Conservation (phyloP, 1,140 invertebrate genomes). For the Cheumatopsyche charites region DNA sequence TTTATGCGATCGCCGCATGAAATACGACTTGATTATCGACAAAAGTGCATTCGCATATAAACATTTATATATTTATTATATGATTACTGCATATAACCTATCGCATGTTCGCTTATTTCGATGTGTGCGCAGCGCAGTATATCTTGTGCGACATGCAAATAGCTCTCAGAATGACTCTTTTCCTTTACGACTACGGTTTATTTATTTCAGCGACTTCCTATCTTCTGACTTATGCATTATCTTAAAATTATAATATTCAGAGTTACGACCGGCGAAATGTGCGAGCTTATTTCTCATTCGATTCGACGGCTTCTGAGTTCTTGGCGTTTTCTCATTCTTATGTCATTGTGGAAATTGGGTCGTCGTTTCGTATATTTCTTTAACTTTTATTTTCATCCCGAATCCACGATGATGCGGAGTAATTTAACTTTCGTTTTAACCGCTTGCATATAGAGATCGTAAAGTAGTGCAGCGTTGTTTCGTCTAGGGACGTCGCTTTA, state of each 20-base stretch:
- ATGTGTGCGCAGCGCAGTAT: constrained; percentile 2
- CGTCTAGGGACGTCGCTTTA: background rate
- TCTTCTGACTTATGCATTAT: background rate
- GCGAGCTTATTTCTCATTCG: too few relatives aligned
- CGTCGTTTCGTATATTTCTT: too few relatives aligned
- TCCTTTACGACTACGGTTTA: constrained; percentile 32
- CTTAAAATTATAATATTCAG: background rate
- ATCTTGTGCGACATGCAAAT: constrained; percentile 30
- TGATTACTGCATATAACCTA: background rate
- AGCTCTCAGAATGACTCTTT: constrained; percentile 11
- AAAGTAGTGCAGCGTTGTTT: background rate
- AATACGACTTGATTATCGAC: constrained; percentile 21
- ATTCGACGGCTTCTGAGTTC: too few relatives aligned
- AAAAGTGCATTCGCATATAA: too few relatives aligned
- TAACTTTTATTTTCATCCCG: too few relatives aligned
- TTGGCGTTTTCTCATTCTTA: background rate
- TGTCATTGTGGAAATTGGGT: too few relatives aligned
- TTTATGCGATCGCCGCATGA: constrained; percentile 19
- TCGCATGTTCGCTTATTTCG: background rate
- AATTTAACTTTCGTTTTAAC: constrained; percentile 7
- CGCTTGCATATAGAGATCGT: background rate
- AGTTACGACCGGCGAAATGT: too few relatives aligned
- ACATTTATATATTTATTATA: background rate
- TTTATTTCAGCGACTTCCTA: constrained; percentile 28
- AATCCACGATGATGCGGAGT: background rate